Base-by-base conservation (phyloP, 2,888 invertebrate genomes). In the Brachypterus glaber region DNA sequence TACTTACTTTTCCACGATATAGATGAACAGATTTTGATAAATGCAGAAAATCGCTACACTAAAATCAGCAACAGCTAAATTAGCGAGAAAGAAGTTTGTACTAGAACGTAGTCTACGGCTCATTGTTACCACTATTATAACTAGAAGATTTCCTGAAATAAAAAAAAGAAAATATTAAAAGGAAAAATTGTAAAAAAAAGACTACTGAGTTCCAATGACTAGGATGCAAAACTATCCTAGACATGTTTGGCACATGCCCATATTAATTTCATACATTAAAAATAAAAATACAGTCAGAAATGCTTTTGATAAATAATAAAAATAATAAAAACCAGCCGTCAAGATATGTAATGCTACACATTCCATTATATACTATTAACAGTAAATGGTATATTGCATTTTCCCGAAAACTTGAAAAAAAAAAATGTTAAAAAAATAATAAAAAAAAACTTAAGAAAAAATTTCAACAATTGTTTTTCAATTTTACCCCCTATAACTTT, bases 21-120 rank as follows among this genome's bases (percentile, higher is more conserved):
- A 86, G 50, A 83, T 84, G 30, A 82, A 80, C 51, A 92, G 70
- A 59, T 88, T 91, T 62, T 91, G 91, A 62, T 87, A 83, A 39
- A 91, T 86, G 64, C 91, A 92, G 66, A 92, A 91, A 36, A 90
- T 74, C 5, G 88, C 89, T n/a, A 91, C 91, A 57, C 89, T 87
- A 50, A 92, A 76, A 66, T 92, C 91, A 3, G 92, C 91, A 36
- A 87, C 78, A 0, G 91, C 91, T 49, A 92, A 69, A 64, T 92
- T 91, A 13, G 88, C 90, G 58, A 92, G 67, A 64, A 91, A 91
- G 64, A 91, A 90, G 66, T 92, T 92, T 29, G 91, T 92, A 48
- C 88, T 84, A 21, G 89, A 88, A 39, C 89, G 75, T 55, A 91
- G 73, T 32, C 86, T 74, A 39, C 87, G 74, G 41, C 89, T 90